Evolutionary conservation across 1,140 invertebrate species (phyloP), one percentile per base, ranked within the genome.

Genomic region (Temnothorax longispinosus): DNA sequence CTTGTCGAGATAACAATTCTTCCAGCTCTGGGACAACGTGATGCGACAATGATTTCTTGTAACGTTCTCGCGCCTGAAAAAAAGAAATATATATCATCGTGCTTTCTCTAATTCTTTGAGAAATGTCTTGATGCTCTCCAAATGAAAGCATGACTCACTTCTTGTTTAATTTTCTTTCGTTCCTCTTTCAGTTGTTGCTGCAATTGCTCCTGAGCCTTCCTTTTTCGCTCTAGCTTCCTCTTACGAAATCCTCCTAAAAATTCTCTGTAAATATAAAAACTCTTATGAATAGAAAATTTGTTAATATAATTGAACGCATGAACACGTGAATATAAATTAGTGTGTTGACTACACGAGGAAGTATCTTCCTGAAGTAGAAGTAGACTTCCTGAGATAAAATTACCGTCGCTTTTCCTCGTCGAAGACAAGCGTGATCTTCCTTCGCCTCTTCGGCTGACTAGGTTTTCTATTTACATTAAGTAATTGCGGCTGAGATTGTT

Each of bases 171-270:
- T 69, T 97, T 95, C 92, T 97, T 97, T 85, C 96, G 96, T 93
- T 98, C 97, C 92, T 97, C 97, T 94, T 98, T 98, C 5, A 98
- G 93, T 90, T 97, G 96, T 80, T 96, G 94, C 88, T 97, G 96
- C 38, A 98, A 93, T 90, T 97, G 96, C 89, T 97, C 96, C 92
- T 97, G 96, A 1, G 97, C 97, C 90, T 97, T 96, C 89, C 97
- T 96, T 87, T 97, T 96, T 78, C 97, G 95, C 93, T 97, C 96
- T 27, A 97, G 90, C 93, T 98, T 98, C 87, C 97, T 95, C 94
- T 98, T 98, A 60, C 96, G 97, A 94, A 98, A 98, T 7, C 97
- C 97, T 81, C 96, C 97, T 50, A 98, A 94, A 93, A 97, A 98
- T 56, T 98, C 97, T 94, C 97, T 97, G 86, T 10, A 27, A 27